Conservation (phyloP, 2,113 vertebrate genomes). For the Nesoenas mayeri region DNA sequence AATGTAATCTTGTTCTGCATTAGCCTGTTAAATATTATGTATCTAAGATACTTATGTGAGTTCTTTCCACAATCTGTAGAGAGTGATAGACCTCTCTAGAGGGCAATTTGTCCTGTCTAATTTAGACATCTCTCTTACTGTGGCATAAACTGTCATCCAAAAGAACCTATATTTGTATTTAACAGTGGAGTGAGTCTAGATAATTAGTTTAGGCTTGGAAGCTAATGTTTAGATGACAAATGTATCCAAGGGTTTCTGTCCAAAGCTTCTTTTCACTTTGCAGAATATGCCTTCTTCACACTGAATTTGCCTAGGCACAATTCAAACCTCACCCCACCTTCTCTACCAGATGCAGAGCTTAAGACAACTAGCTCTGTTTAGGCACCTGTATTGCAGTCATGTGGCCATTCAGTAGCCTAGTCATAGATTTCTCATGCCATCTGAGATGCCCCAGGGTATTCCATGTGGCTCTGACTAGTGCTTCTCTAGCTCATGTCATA, state of each 20-base stretch:
- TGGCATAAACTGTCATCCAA: not conserved
- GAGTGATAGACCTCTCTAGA: not conserved
- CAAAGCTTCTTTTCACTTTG: not conserved
- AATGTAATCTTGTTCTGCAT: not conserved
- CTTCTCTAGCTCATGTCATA: not conserved
- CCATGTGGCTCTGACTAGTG: not conserved
- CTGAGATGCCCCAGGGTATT: conserved; percentile 40
- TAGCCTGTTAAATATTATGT: not conserved
- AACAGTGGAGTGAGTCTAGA: not conserved
- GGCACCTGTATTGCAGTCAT: not conserved
- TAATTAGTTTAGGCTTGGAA: not conserved
- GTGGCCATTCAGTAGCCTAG: not conserved
- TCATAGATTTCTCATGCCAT: not conserved
- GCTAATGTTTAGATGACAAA: not conserved
- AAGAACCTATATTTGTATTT: not conserved
- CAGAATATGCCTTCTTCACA: not conserved
- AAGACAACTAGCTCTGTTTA: not conserved
- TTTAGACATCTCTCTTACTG: not conserved
- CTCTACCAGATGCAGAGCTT: not conserved
- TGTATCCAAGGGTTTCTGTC: not conserved
- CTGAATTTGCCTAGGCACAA: not conserved
- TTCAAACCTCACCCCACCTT: not conserved
- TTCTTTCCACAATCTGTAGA: not conserved
- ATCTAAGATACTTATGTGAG: not conserved
- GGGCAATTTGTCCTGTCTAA: not conserved